Percentiles rank a stretch among this genome's conserved stretches.
phyloP scores from a whole-genome alignment of 2,113 vertebrate genomes.

The Chlorodrepanis virens region DNA sequence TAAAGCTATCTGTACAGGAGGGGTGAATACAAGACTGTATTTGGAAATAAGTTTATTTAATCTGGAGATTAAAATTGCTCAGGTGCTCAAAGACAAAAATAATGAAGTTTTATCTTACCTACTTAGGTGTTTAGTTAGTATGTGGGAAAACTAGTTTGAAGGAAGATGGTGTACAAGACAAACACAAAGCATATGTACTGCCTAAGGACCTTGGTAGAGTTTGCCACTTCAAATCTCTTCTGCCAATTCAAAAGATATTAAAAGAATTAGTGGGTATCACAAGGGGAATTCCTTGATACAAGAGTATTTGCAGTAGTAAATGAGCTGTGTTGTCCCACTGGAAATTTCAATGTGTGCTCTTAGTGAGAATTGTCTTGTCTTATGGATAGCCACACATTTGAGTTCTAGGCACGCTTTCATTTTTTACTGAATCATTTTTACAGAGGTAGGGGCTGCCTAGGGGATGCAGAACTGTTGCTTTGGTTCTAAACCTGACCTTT shows the following conservation, averaged over 20 bases:
- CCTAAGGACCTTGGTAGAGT: not conserved
- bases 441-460: not conserved
- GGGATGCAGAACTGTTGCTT: not conserved
- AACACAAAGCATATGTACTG: not conserved
- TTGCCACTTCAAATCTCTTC: not conserved
- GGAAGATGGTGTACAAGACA: not conserved
- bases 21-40: not conserved
- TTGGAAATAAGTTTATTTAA: not conserved
- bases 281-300: not conserved
- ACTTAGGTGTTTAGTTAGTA: not conserved
- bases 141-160: not conserved
- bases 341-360: not conserved
- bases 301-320: not conserved
- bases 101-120: not conserved
- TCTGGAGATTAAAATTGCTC: not conserved
- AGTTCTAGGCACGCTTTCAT: not conserved
- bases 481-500: not conserved
- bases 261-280: not conserved
- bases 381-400: not conserved
- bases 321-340: not conserved
- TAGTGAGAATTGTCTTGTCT: not conserved
- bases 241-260: not conserved
- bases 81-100: not conserved
- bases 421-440: not conserved
- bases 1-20: not conserved